Conservation (phyloP, 2,113 vertebrate species). For the Lethenteron camtschaticum region DNA sequence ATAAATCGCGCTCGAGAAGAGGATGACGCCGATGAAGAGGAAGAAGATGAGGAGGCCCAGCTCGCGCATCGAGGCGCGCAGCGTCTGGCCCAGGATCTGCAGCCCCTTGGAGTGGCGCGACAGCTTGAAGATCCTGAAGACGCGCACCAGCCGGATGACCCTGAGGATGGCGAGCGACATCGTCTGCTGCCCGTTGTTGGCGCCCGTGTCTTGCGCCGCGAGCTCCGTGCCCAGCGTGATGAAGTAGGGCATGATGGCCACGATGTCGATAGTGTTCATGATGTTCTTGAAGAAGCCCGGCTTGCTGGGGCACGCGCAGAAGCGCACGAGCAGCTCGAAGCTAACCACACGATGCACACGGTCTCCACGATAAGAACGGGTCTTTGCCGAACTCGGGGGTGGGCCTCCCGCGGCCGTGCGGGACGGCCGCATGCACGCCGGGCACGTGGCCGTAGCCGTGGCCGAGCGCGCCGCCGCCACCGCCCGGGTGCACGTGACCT, state of each 20-base stretch:
- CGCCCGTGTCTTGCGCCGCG: constrained; percentile 22
- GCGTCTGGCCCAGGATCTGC: constrained; percentile 63
- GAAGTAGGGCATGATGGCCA: constrained; percentile 90
- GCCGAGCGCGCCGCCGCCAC: no score
- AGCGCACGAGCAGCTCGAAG: constrained; percentile 58
- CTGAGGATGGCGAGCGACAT: constrained; percentile 83
- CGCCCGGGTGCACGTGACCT: no score
- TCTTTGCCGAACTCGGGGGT: constrained; percentile 42
- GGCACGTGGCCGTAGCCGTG: no score
- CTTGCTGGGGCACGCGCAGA: constrained; percentile 74
- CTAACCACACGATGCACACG: constrained; percentile 71
- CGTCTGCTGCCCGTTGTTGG: constrained; percentile 53
- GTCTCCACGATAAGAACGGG: constrained; percentile 88
- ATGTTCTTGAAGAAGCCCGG: constrained; percentile 66
- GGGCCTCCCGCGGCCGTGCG: constrained; percentile 5
- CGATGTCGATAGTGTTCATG: constrained; percentile 87
- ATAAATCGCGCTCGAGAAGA: constrained; percentile 88
- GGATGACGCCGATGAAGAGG: constrained; percentile 87
- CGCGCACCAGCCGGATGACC: constrained; percentile 75
- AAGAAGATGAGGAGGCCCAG: constrained; percentile 81
- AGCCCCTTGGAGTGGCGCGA: constrained; percentile 74
- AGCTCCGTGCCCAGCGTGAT: constrained; percentile 61
- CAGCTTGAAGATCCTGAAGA: constrained; percentile 87
- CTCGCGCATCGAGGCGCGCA: constrained; percentile 69
- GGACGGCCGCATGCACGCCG: no score